phyloP scores from a whole-genome alignment of 2,113 vertebrate species.

The Tachysurus vachellii region DNA sequence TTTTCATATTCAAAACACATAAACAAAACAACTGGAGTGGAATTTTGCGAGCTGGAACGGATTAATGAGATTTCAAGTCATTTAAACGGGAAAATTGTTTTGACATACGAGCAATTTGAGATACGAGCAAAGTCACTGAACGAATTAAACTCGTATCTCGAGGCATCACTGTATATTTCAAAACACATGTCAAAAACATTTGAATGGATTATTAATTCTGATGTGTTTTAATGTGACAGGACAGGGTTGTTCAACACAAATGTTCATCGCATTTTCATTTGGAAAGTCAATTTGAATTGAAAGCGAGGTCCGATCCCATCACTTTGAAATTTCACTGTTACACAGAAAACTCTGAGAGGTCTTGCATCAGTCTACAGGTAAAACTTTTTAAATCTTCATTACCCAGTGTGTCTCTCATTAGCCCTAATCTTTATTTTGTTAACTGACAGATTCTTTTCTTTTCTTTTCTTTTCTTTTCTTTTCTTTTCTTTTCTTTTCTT shows the following conservation, averaged over 20 bases:
- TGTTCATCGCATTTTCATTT: not conserved
- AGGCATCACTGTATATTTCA: not conserved
- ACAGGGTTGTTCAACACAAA: not conserved
- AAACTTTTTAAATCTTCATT: not conserved
- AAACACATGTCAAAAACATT: not conserved
- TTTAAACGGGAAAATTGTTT: too few relatives aligned
- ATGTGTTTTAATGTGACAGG: not conserved
- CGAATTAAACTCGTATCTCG: too few relatives aligned
- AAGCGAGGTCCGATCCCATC: not conserved
- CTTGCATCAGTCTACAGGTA: not conserved
- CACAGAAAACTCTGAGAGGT: not conserved
- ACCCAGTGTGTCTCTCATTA: not conserved
- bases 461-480: too few relatives aligned
- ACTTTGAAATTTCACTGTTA: not conserved
- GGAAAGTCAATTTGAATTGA: not conserved
- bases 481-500: too few relatives aligned
- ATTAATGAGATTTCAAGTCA: too few relatives aligned
- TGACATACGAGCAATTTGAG: too few relatives aligned
- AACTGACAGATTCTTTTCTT: too few relatives aligned
- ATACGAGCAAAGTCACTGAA: too few relatives aligned
- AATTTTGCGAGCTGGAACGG: too few relatives aligned
- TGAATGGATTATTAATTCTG: not conserved
- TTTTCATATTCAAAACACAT: too few relatives aligned
- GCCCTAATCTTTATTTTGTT: too few relatives aligned
- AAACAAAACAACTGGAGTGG: too few relatives aligned